Evolutionary conservation across 2,888 invertebrate genomes (phyloP).

Genomic region (Dicycla oo): DNA sequence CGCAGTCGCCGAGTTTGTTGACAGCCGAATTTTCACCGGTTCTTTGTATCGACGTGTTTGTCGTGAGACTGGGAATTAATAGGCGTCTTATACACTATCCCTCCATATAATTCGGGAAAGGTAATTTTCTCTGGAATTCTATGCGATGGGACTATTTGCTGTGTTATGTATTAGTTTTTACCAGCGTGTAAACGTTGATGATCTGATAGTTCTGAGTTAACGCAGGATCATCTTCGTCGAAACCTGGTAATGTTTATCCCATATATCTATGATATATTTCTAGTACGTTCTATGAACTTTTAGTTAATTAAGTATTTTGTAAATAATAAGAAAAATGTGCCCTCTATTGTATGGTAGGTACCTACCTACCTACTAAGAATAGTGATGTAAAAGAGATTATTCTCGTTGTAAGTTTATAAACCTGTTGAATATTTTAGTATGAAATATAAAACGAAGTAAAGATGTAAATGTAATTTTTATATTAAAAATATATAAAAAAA

Average conservation of each 20-base stretch:
- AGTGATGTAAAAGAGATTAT: conserved; percentile 76
- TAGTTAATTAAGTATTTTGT: conserved; percentile 83
- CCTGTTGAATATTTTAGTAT: conserved; percentile 64
- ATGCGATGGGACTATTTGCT: conserved; percentile 83
- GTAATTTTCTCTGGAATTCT: conserved; percentile 90
- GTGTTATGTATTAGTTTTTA: conserved; percentile 85
- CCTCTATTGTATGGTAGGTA: conserved; percentile 57
- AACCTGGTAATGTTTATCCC: conserved; percentile 96
- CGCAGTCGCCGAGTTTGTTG: conserved; percentile 76
- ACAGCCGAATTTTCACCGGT: conserved; percentile 75
- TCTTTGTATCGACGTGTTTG: conserved; percentile 68
- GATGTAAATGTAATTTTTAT: conserved; percentile 62
- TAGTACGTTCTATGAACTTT: conserved; percentile 98
- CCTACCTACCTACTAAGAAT: conserved; percentile 43
- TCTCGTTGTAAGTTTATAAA: conserved; percentile 66
- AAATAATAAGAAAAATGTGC: conserved; percentile 73
- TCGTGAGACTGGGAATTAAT: conserved; percentile 72
- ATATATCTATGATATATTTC: conserved; percentile 99
- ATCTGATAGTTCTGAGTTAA: conserved; percentile 68
- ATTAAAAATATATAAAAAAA: conserved; percentile 68
- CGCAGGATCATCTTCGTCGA: conserved; percentile 75
- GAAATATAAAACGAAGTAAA: conserved; percentile 60
- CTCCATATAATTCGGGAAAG: conserved; percentile 89
- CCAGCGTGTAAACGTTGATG: conserved; percentile 81
- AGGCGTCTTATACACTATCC: conserved; percentile 78